These are phyloP conservation scores for Phyllotreta cruciferae DNA, from an alignment of 2,888 invertebrate species.

Conservation along the genomic window DNA sequence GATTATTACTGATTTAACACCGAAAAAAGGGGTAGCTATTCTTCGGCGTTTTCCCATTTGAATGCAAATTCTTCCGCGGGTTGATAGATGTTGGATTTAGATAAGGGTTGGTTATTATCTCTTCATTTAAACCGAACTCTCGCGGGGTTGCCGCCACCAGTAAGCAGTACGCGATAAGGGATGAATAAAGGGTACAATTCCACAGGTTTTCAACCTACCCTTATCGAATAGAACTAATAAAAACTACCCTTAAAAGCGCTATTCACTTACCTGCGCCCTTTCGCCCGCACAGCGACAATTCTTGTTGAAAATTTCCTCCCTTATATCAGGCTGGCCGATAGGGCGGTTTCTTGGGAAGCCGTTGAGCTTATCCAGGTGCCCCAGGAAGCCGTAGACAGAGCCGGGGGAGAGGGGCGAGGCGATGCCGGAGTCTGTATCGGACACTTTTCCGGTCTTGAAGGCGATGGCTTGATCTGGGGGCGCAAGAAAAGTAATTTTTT, in stretches of 20 bases:
- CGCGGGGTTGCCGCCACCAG: constrained; percentile 16
- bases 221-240: constrained; percentile 23
- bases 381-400: constrained; percentile 54
- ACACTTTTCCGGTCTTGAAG: constrained; percentile 53
- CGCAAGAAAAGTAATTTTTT: constrained; percentile 24
- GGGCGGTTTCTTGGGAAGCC: constrained; percentile 26
- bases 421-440: constrained; percentile 60
- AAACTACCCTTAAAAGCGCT: constrained; percentile 1
- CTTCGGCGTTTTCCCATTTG: constrained; percentile 44
- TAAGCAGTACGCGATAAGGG: neutral
- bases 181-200: constrained; percentile 1
- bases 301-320: constrained; percentile 20
- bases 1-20: no score
- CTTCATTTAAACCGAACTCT: constrained; percentile 38
- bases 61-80: constrained; percentile 46
- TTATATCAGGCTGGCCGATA: constrained; percentile 21
- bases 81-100: constrained; percentile 46
- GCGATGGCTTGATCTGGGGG: constrained; percentile 34
- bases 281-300: constrained; percentile 37
- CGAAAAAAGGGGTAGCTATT: constrained; percentile 20
- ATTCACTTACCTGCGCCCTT: constrained; percentile 40
- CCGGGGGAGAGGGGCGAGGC: constrained; percentile 59
- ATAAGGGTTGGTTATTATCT: constrained; percentile 48
- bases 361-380: constrained; percentile 48
- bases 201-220: no score